These are phyloP conservation scores for Mya arenaria DNA, from an alignment of 1,140 invertebrate genomes.

Conservation along the genomic window DNA sequence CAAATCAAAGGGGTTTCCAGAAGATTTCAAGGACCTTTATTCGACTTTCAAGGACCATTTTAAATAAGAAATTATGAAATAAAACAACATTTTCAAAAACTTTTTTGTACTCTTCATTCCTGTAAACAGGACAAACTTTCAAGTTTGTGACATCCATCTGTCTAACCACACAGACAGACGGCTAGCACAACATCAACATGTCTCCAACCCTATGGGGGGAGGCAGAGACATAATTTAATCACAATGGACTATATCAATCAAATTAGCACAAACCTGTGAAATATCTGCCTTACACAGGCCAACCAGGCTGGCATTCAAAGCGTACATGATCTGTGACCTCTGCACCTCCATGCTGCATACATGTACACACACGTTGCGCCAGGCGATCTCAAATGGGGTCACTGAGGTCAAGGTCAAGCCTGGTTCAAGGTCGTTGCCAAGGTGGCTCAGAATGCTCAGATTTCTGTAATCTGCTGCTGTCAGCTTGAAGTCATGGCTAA, in stretches of 20 bases:
- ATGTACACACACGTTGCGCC: constrained; percentile 72
- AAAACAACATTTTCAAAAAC: not conserved
- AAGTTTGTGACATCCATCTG: not conserved
- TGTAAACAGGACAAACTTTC: not conserved
- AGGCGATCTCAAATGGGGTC: constrained; percentile 69
- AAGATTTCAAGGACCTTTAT: too few relatives aligned
- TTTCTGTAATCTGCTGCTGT: constrained; percentile 68
- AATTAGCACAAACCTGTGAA: constrained; percentile 58
- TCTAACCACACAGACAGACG: too few relatives aligned
- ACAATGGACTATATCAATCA: not conserved
- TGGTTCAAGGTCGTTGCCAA: constrained; percentile 60
- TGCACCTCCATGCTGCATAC: constrained; percentile 66
- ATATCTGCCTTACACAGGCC: constrained; percentile 74
- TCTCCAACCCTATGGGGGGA: not conserved
- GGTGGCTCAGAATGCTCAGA: constrained; percentile 67
- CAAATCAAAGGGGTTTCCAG: too few relatives aligned
- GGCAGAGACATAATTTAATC: not conserved
- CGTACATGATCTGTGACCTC: constrained; percentile 67
- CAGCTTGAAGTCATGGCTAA: constrained; percentile 46
- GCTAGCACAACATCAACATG: too few relatives aligned
- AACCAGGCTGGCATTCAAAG: constrained; percentile 77
- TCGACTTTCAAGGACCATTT: too few relatives aligned
- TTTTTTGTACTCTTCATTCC: not conserved
- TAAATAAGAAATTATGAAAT: too few relatives aligned
- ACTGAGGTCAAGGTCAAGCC: constrained; percentile 58